These are phyloP conservation scores for Scartelaos histophorus DNA, from an alignment of 2,113 vertebrate genomes.

Conservation along the genomic window DNA sequence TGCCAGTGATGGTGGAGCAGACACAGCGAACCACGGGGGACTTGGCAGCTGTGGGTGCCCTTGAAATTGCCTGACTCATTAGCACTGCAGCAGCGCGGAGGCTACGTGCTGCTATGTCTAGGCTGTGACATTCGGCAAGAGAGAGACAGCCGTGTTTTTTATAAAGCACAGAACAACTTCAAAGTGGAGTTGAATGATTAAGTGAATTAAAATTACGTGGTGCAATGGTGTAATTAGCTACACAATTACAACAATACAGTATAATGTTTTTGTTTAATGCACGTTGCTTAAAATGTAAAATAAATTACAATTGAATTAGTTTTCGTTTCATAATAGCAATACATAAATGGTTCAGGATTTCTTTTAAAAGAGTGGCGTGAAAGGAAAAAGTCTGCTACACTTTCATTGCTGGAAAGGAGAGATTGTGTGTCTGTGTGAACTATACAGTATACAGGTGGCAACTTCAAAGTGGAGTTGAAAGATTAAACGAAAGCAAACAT, in stretches of 20 bases:
- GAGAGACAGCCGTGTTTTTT: conserved; percentile 43
- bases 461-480: too few species aligned
- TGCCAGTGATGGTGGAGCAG: conserved; percentile 42
- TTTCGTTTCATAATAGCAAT: too few species aligned
- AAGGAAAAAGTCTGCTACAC: too few species aligned
- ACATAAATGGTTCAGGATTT: too few species aligned
- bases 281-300: neutral
- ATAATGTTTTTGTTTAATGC: neutral
- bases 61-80: conserved; percentile 77
- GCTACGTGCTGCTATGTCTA: conserved; percentile 57
- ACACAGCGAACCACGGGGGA: conserved; percentile 59
- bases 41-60: conserved; percentile 68
- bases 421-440: too few species aligned
- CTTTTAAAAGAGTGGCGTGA: too few species aligned
- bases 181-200: conserved; percentile 7
- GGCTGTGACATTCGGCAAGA: conserved; percentile 45
- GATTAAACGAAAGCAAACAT: too few species aligned
- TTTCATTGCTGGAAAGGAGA: too few species aligned
- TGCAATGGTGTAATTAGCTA: neutral
- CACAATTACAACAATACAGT: neutral
- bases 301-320: neutral
- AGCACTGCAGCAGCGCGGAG: conserved; percentile 61
- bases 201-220: neutral
- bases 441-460: too few species aligned
- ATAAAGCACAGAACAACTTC: conserved; percentile 48